Evolutionary conservation across 2,113 vertebrate species (phyloP), one percentile per base, ranked within the genome.

Genomic region (Dicaeum eximium): DNA sequence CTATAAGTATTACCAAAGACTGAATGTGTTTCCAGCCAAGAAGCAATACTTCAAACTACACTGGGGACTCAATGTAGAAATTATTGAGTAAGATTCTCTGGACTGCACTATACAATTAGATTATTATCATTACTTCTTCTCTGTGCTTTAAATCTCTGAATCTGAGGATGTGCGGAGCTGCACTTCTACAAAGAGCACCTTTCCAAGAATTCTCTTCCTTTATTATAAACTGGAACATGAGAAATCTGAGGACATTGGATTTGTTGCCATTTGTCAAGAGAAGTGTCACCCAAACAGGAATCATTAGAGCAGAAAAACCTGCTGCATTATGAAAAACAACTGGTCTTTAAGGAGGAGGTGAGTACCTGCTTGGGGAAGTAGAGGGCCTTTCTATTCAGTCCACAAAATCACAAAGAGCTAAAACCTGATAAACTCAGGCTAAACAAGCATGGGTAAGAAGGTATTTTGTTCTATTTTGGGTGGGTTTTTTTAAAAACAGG

Each of bases 11-110:
- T 69, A 92, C 42, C 20, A 69, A 88, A 80, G 80, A 88, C 42
- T 47, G 88, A 90, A 47, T 78, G 66, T 13, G 33, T 70, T 83
- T 92, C 88, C 70, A 97, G 88, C 67, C 91, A 90, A 72, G 42
- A 86, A 88, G 92, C 64, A 92, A 82, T 90, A 75, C 58, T 88
- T 96, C 69, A 94, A 79, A 79, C 60, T 57, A 86, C 42, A 73
- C 38, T 73, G 38, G 75, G 42, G 64, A 72, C 24, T 73, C 86
- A 72, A 54, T 66, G 79, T 17, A 80, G 86, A 88, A 97, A 97
- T 93, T 82, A 94, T 48, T 82, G 54, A 94, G 92, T 53, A 48
- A 86, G 45, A 93, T 69, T 58, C 62, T 73, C 54, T 95, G 75
- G 54, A 56, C 64, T 83, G 42, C 17, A 35, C 51, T 86, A 30